Conservation (phyloP, 1,140 invertebrate genomes). For the Lethrus apterus region DNA sequence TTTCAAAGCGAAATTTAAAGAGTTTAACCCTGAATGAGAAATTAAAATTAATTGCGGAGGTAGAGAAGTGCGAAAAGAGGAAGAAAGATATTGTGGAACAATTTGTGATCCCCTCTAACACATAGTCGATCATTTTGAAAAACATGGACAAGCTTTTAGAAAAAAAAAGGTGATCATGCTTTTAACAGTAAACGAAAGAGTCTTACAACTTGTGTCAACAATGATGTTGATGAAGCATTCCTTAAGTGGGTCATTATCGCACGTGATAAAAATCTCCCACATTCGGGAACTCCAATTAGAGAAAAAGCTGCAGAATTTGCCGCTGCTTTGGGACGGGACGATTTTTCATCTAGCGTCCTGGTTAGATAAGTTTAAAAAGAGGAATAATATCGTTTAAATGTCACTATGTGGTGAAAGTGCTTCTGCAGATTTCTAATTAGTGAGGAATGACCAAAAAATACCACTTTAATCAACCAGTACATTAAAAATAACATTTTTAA, state of each 20-base stretch:
- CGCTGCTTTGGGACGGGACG: conserved; percentile 12
- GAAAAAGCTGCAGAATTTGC: conserved; percentile 16
- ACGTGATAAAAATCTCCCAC: conserved; percentile 1
- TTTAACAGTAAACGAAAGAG: conserved; percentile 7
- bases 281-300: conserved; percentile 10
- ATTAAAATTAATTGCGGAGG: too few species aligned
- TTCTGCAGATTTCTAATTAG: neutral
- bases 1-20: too few species aligned
- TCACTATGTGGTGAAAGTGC: too few species aligned
- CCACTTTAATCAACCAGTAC: neutral
- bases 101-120: conserved; percentile 15
- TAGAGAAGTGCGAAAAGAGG: too few species aligned
- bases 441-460: neutral
- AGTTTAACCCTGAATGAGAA: too few species aligned
- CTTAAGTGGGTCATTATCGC: conserved; percentile 4
- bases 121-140: conserved; percentile 12
- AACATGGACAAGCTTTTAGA: conserved; percentile 2
- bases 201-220: conserved; percentile 8
- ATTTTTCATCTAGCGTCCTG: conserved; percentile 19
- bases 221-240: conserved; percentile 1
- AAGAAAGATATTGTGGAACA: conserved; percentile 14
- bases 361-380: too few species aligned
- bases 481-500: conserved; percentile 9
- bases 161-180: neutral
- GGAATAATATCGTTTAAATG: too few species aligned